Evolutionary conservation across 2,797 vertebrate genomes (phyloP).

Genomic region (Phalloptychus januarius): DNA sequence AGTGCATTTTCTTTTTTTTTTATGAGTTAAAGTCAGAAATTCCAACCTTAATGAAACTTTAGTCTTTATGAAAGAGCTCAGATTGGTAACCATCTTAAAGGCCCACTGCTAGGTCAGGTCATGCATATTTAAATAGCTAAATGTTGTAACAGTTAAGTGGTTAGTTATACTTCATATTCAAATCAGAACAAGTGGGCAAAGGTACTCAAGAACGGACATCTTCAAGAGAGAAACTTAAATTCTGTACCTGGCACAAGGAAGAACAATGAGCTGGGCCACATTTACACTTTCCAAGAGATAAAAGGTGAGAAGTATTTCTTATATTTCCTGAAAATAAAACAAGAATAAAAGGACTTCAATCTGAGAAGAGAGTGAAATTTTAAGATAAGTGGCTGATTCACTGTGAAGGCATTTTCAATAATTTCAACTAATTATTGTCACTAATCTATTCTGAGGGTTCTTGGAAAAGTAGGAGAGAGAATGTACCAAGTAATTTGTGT

Average conservation of each 20-base stretch:
- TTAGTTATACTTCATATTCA: background rate
- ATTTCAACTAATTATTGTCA: background rate
- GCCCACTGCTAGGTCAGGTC: background rate
- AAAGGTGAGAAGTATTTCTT: background rate
- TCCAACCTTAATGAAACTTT: background rate
- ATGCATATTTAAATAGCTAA: background rate
- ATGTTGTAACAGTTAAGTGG: background rate
- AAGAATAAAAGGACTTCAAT: background rate
- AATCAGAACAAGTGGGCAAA: background rate
- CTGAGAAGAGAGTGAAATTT: background rate
- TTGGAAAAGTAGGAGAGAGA: background rate
- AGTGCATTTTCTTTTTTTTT: background rate
- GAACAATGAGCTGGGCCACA: background rate
- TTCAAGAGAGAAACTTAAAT: constrained; percentile 8
- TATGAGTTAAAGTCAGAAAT: background rate
- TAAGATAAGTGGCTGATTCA: background rate
- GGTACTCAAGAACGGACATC: background rate
- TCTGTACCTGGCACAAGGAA: background rate
- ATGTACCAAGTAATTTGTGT: background rate
- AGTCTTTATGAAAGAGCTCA: background rate
- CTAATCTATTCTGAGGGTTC: background rate
- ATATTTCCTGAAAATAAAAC: background rate
- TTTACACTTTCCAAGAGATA: background rate
- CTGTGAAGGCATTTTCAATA: background rate
- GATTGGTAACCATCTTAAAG: background rate